Evolutionary conservation across 2,113 vertebrate genomes (phyloP).

Genomic region (Macroglossus sobrinus): DNA sequence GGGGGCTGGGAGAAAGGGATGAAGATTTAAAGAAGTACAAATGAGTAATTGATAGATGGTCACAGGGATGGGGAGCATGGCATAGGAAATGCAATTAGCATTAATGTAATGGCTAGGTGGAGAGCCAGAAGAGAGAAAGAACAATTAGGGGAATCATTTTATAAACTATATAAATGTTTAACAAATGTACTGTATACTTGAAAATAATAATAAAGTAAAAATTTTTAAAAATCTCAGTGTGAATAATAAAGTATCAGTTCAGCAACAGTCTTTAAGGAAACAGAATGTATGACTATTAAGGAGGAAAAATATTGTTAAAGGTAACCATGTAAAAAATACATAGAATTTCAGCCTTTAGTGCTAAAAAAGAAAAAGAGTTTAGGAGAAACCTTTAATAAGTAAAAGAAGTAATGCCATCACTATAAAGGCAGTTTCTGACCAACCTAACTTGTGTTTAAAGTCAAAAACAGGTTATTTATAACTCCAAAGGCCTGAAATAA

Average conservation of each 20-base stretch:
- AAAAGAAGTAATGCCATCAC: neutral
- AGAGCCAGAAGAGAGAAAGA: too few species aligned
- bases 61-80: too few species aligned
- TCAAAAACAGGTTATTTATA: neutral
- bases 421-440: neutral
- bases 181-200: too few species aligned
- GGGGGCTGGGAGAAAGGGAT: too few species aligned
- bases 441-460: neutral
- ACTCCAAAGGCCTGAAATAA: neutral
- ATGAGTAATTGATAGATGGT: too few species aligned
- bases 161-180: too few species aligned
- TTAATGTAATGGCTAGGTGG: too few species aligned
- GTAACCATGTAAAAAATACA: neutral
- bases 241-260: neutral
- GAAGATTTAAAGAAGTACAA: too few species aligned
- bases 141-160: too few species aligned
- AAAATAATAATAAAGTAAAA: too few species aligned
- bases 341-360: neutral
- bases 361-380: neutral
- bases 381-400: neutral
- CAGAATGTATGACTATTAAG: neutral
- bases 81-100: too few species aligned
- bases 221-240: neutral
- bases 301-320: neutral
- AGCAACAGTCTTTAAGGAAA: neutral